phyloP scores from a whole-genome alignment of 2,113 vertebrate genomes.

The Ictalurus punctatus region DNA sequence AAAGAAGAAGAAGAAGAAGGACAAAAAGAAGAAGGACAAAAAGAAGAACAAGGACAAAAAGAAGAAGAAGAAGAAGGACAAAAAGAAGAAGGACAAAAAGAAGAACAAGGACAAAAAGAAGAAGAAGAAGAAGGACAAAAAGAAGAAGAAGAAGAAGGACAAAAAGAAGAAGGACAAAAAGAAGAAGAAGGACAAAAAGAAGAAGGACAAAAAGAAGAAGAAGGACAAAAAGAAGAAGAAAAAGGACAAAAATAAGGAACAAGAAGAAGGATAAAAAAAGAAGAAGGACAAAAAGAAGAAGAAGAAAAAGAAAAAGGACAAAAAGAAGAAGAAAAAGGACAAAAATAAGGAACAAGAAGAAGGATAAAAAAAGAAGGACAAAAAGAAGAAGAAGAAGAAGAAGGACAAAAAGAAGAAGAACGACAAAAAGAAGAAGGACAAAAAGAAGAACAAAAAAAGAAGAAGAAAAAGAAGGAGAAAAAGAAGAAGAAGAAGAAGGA shows the following conservation, averaged over 20 bases:
- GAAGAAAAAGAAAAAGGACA: not conserved
- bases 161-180: not conserved
- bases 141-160: not conserved
- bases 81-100: accelerated
- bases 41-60: no score
- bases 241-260: not conserved
- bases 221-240: not conserved
- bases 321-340: not conserved
- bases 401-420: not conserved
- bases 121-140: not conserved
- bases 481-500: not conserved
- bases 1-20: not conserved
- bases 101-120: not conserved
- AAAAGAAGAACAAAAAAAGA: no score
- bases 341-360: not conserved
- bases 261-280: not conserved
- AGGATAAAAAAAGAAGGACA: no score
- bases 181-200: not conserved
- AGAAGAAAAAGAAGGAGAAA: no score
- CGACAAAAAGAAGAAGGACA: no score
- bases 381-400: not conserved
- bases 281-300: no score
- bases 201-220: no score
- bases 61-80: not conserved
- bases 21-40: not conserved